Percentiles rank a stretch among this genome's conserved stretches.
Conservation (phyloP, 1,140 invertebrate species). For the Drosophila simulans region DNA sequence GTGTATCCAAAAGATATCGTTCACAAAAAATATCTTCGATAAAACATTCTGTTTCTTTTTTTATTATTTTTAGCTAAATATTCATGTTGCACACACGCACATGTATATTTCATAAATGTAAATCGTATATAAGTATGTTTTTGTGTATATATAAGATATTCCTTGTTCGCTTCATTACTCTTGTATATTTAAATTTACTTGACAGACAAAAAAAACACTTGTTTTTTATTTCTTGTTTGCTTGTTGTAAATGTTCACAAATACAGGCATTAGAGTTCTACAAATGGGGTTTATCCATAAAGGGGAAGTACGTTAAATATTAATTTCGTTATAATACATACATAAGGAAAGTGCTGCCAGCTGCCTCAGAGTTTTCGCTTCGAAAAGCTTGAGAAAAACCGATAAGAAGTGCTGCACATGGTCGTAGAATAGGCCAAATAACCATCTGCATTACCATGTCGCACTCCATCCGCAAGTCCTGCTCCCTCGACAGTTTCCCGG, state of each 20-base stretch:
- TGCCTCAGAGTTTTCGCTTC: slow-evolving; percentile 7
- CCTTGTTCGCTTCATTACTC: slow-evolving; percentile 14
- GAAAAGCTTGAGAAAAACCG: slow-evolving; percentile 7
- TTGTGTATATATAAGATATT: slow-evolving; percentile 40
- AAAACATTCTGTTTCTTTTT: slow-evolving; percentile 10
- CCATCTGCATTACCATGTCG: neutral
- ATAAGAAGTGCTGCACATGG: neutral
- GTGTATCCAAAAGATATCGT: slow-evolving; percentile 43
- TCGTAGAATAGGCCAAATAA: neutral
- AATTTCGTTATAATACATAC: slow-evolving; percentile 39
- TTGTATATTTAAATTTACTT: slow-evolving; percentile 23
- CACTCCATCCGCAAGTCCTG: neutral
- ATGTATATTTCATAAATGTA: slow-evolving; percentile 45
- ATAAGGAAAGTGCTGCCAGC: slow-evolving; percentile 64
- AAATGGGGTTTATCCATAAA: slow-evolving; percentile 14
- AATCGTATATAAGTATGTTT: slow-evolving; percentile 62
- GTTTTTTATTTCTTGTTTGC: slow-evolving; percentile 8
- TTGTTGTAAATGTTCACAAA: slow-evolving; percentile 41
- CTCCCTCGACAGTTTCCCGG: neutral
- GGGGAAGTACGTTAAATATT: slow-evolving; percentile 6
- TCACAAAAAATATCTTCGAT: slow-evolving; percentile 21
- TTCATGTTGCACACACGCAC: slow-evolving; percentile 12
- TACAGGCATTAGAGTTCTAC: slow-evolving; percentile 29
- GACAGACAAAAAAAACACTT: slow-evolving; percentile 24
- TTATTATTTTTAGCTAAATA: slow-evolving; percentile 17